Percentiles rank a stretch among this genome's conserved stretches.
Evolutionary conservation across 2,113 vertebrate species (phyloP).

Genomic region (Cettia cetti): DNA sequence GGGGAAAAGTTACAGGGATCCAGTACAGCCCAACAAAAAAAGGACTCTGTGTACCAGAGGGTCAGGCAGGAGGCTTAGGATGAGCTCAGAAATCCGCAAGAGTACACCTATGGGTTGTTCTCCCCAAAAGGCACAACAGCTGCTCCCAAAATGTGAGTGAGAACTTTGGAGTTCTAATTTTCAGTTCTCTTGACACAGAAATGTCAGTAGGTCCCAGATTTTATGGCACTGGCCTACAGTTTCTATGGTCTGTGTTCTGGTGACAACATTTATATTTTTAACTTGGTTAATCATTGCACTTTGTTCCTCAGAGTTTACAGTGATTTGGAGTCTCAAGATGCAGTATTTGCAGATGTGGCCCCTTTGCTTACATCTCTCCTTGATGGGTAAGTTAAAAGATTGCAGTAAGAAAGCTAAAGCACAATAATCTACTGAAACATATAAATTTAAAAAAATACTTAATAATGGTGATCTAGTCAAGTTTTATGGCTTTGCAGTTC

Average conservation of each 20-base stretch:
- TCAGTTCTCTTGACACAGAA: background rate
- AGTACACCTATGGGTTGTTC: fast-evolving
- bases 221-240: background rate
- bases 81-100: background rate
- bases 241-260: background rate
- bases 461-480: background rate
- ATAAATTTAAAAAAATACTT: background rate
- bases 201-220: background rate
- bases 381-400: slow-evolving; percentile 77
- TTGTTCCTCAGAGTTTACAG: slow-evolving; percentile 74
- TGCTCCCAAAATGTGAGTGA: background rate
- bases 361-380: slow-evolving; percentile 82
- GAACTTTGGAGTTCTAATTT: background rate
- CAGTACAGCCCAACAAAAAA: background rate
- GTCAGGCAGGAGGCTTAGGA: background rate
- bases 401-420: background rate
- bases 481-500: background rate
- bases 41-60: background rate
- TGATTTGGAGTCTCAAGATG: slow-evolving; percentile 73
- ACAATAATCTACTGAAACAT: background rate
- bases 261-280: background rate
- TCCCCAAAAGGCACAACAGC: background rate
- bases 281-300: background rate
- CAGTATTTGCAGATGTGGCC: slow-evolving; percentile 79
- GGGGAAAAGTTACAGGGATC: background rate